phyloP scores from a whole-genome alignment of 2,888 invertebrate genomes.

The Argyra leucocephala region DNA sequence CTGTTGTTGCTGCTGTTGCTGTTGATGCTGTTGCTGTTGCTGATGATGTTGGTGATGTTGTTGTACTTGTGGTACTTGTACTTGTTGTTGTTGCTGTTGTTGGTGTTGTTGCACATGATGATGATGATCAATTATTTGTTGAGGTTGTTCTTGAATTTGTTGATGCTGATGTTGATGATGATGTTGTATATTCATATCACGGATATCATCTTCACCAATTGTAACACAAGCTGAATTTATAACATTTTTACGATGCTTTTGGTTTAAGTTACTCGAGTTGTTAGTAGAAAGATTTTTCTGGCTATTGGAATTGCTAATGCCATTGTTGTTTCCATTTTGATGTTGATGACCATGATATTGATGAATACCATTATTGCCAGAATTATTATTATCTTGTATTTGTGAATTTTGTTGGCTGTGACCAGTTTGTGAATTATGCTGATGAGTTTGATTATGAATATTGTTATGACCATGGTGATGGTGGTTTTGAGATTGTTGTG shows the following conservation, averaged over 20 bases:
- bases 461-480: constrained; percentile 24
- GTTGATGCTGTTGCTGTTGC: neutral
- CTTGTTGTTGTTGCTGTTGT: neutral
- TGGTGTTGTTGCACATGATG: neutral
- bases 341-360: constrained; percentile 27
- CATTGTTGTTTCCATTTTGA: constrained; percentile 25
- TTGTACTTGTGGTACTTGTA: neutral
- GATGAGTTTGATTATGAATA: constrained; percentile 27
- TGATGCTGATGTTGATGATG: constrained; percentile 33
- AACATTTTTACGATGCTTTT: constrained; percentile 56
- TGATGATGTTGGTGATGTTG: neutral
- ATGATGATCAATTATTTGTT: constrained; percentile 23
- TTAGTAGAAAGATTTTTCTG: constrained; percentile 16
- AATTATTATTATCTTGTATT: constrained; percentile 16
- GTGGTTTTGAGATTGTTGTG: constrained; percentile 25
- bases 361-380: constrained; percentile 23
- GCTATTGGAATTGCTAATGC: constrained; percentile 23
- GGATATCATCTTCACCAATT: constrained; percentile 64
- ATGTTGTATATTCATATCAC: constrained; percentile 42
- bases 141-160: constrained; percentile 38
- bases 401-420: constrained; percentile 21
- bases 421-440: constrained; percentile 22
- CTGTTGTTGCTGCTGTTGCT: constrained; percentile 26
- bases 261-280: constrained; percentile 22
- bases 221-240: constrained; percentile 67